These are phyloP conservation scores for Platycercus adscitus DNA, from an alignment of 2,113 vertebrate species.

Conservation along the genomic window DNA sequence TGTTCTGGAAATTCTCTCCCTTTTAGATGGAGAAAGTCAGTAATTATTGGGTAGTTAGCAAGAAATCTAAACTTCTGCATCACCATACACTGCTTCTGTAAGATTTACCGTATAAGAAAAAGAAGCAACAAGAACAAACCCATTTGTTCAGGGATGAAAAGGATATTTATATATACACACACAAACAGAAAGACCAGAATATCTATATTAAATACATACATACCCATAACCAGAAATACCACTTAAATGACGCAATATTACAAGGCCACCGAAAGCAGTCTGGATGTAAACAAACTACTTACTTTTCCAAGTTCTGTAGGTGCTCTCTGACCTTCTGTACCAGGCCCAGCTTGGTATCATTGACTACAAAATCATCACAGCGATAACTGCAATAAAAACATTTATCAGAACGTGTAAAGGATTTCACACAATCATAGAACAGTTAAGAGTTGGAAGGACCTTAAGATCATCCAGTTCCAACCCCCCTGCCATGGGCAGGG, in stretches of 20 bases:
- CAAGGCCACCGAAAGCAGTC: not conserved
- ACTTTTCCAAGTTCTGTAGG: slow-evolving; percentile 98
- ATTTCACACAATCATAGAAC: not conserved
- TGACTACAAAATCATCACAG: slow-evolving; percentile 98
- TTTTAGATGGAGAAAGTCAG: not conserved
- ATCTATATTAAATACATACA: not conserved
- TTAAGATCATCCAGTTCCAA: no score
- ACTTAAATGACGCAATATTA: not conserved
- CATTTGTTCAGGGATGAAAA: not conserved
- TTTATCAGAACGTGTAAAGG: not conserved
- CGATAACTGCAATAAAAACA: slow-evolving; percentile 86
- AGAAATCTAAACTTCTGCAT: not conserved
- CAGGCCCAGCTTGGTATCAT: slow-evolving; percentile 93
- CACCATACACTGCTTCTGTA: not conserved
- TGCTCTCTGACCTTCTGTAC: slow-evolving; percentile 96
- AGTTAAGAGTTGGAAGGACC: no score
- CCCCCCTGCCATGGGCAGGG: no score
- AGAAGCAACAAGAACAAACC: not conserved
- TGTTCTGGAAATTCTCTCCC: not conserved
- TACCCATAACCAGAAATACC: not conserved
- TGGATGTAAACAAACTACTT: slow-evolving; percentile 66
- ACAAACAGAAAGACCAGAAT: not conserved
- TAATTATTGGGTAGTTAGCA: not conserved
- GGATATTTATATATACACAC: not conserved
- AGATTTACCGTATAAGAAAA: not conserved